Base-by-base conservation (phyloP, 1,140 invertebrate species). In the Frieseomelitta varia region DNA sequence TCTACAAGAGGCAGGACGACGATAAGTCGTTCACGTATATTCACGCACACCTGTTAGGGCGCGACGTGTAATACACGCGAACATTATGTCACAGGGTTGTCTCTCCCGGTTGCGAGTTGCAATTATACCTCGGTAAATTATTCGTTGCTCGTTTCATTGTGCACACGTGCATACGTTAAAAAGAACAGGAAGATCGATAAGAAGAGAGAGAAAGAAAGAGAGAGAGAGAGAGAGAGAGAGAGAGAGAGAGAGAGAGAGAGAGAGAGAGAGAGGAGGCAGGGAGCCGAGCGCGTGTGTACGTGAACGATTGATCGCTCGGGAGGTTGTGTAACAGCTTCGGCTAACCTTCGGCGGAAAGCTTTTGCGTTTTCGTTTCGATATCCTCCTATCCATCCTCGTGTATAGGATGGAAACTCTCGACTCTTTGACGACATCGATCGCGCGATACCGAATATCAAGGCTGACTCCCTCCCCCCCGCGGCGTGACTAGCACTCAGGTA, bases 341-440 rank as follows among this genome's bases (percentile, higher is more conserved):
- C 4, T 65, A 78, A 78, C 75, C 75, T 78, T 78, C 75, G 61
- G 10, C 61, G 75, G 30, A 65, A 78, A 65, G 75, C 47, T 47
- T 47, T 47, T 47, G 39, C 15, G 63, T 71, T 79, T 79, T 79
- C 51, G 55, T 68, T 67, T 65, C 30, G 34, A 73, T 47, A 21
- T 19, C 2, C 39, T 47, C 8, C 39, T 47, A 47, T 39, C 30
- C 65, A n/a, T 27, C 15, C n/a, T 14, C 61, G 76, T 10, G 39
- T 47, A 10, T 47, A 47, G 76, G 47, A 53, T 12, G 47, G n/a
- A 67, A 27, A 24, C 4, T 65, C 58, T 61, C 39, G 39, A n/a
- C 58, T n/a, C n/a, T 61, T 61, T 1, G 11, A n/a, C 58, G 58
- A n/a, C 67, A 78, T 78, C 76, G 76, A 78, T 67, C 76, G 61